Conservation (phyloP, 1,140 invertebrate genomes). For the Oryzaephilus surinamensis region DNA sequence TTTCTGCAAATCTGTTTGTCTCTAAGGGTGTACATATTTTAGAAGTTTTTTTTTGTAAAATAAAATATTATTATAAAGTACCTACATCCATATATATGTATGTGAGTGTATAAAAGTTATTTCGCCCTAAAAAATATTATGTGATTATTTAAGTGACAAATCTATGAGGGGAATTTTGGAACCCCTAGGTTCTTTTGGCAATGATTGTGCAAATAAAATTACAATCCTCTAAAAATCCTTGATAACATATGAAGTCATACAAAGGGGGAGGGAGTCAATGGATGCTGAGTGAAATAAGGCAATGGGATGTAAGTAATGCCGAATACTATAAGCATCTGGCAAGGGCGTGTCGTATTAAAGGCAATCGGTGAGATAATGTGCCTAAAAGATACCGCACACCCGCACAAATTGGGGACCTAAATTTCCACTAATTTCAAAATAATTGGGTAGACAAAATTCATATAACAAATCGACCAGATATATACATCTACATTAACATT, state of each 20-base stretch:
- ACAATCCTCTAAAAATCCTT: constrained; percentile 11
- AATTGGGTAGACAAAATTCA: no score
- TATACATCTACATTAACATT: constrained; percentile 15
- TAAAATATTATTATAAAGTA: no score
- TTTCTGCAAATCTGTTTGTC: no score
- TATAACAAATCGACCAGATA: no score
- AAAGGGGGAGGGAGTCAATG: constrained; percentile 2
- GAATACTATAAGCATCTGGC: constrained; percentile 22
- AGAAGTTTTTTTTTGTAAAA: no score
- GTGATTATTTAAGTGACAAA: no score
- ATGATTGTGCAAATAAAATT: constrained; percentile 13
- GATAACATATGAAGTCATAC: constrained; percentile 11
- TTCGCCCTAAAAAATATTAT: no score
- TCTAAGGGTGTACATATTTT: no score
- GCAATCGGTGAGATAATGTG: constrained; percentile 23
- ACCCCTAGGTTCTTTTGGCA: background rate
- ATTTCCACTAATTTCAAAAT: no score
- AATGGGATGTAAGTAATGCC: constrained; percentile 26
- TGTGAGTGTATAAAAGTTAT: no score
- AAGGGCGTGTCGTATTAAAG: constrained; percentile 10
- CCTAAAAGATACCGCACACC: constrained; percentile 25
- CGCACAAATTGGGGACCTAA: constrained; percentile 11
- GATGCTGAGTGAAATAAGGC: constrained; percentile 4
- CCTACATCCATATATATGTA: no score
- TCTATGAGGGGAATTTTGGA: no score